Base-by-base conservation (phyloP, 2,888 invertebrate genomes). In the Eueremaeus valkanovi region DNA sequence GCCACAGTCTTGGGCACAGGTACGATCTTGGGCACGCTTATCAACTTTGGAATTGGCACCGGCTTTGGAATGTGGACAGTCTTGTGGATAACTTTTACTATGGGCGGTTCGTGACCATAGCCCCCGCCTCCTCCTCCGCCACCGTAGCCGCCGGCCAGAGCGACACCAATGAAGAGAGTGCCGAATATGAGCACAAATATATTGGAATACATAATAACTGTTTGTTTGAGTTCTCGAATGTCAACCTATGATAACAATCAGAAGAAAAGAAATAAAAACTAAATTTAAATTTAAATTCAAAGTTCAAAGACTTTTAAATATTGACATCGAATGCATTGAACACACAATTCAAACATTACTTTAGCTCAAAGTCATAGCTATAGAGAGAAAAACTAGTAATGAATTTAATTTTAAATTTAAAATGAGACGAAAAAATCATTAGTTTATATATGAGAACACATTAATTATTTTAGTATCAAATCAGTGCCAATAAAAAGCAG, bases 11-110 rank as follows among this genome's bases (percentile, higher is more conserved):
- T 79, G 1, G 80, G 80, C 11, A 80, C 72, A 0, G 79, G 80
- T n/a, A 80, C 74, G 49, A 79, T 78, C 49, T 80, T 80, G n/a
- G 79, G 80, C 3, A 80, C 79, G 8, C 78, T 78, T n/a, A 77
- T 74, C 18, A 80, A 76, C 66, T 79, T 80, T 0, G 80, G 80
- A 21, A 80, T 74, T 18, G 80, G 78, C 16, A 80, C 79, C 16
- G 75, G 74, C 66, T 78, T 77, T 24, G 78, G 78, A 36, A 78
- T 78, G 72, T 77, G 78, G 11, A 78, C 78, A 5, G 76, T 76
- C 49, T 78, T 78, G 75, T 78, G 78, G 55, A 78, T 78, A 2
- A 78, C 77, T 73, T 78, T 78, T 24, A 78, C 77, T 36, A 78
- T 75, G 11, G 77, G 77, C 11, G 78, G 77, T 66, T 78, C 78